Evolutionary conservation across 2,113 vertebrate species (phyloP).

Genomic region (Tringa solitaria): DNA sequence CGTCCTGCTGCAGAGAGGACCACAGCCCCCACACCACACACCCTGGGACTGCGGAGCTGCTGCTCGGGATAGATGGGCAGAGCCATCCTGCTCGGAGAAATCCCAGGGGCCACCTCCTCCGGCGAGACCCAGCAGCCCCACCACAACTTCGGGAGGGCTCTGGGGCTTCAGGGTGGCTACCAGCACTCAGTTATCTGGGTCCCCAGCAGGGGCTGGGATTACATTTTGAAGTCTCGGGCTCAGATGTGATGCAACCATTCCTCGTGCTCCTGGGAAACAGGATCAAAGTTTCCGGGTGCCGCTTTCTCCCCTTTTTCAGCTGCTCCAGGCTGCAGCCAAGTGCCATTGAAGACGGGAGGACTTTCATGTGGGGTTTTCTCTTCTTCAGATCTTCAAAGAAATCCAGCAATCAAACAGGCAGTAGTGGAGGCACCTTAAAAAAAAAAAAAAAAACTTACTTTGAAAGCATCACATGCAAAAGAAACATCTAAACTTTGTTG

Average conservation of each 20-base stretch:
- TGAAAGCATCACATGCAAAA: conserved; percentile 4
- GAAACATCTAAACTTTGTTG: conserved; percentile 30
- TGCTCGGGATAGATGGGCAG: neutral
- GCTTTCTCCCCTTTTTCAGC: neutral
- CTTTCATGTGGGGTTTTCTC: conserved; percentile 58
- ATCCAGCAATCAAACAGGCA: conserved; percentile 35
- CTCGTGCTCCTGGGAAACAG: neutral
- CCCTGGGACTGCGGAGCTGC: neutral
- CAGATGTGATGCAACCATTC: neutral
- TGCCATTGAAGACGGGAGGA: neutral
- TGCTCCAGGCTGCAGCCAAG: neutral
- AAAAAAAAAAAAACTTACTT: neutral
- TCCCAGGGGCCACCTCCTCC: rapidly evolving
- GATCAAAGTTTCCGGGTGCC: neutral
- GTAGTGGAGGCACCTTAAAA: neutral
- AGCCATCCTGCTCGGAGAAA: neutral
- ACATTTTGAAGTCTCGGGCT: neutral
- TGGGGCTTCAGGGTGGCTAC: neutral
- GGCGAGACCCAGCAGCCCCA: neutral
- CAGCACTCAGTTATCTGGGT: rapidly evolving
- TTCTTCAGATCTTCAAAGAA: conserved; percentile 61
- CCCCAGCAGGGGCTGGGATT: rapidly evolving
- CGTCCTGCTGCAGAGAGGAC: neutral
- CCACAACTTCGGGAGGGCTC: neutral
- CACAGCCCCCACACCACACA: neutral